These are phyloP conservation scores for Arremon aurantiirostris DNA, from an alignment of 2,797 vertebrate species.

Conservation along the genomic window DNA sequence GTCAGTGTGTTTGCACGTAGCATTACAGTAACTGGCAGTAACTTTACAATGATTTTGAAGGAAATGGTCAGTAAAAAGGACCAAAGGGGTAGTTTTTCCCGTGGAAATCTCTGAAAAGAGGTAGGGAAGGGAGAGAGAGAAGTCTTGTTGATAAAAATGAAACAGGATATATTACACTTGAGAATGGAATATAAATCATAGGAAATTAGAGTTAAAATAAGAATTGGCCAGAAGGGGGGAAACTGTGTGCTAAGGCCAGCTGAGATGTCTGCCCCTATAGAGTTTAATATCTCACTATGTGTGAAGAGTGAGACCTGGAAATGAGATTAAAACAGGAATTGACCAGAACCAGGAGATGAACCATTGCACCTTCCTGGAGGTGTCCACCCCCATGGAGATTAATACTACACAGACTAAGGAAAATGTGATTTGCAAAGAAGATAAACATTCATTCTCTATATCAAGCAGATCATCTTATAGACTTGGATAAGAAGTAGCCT, in stretches of 20 bases:
- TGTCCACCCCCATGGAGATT: conserved; percentile 28
- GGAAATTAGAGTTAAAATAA: conserved; percentile 21
- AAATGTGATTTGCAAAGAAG: conserved; percentile 41
- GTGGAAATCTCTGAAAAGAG: background rate
- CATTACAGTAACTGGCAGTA: background rate
- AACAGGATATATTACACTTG: background rate
- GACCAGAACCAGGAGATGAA: conserved; percentile 8
- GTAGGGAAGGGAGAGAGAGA: background rate
- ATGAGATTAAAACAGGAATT: conserved; percentile 56
- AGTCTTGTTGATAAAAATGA: background rate
- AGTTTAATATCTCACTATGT: conserved; percentile 46
- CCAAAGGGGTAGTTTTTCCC: background rate
- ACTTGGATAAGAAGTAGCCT: conserved; percentile 7
- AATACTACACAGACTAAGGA: background rate
- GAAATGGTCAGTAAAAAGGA: background rate
- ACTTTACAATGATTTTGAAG: background rate
- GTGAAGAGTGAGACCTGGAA: conserved; percentile 26
- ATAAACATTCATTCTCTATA: background rate
- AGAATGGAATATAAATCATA: background rate
- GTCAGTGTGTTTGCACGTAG: background rate
- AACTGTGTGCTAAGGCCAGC: background rate
- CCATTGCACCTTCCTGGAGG: background rate
- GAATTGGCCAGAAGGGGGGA: background rate
- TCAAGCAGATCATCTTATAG: background rate
- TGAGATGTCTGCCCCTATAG: background rate